Conservation (phyloP, 2,113 vertebrate genomes). For the Plotosus lineatus region DNA sequence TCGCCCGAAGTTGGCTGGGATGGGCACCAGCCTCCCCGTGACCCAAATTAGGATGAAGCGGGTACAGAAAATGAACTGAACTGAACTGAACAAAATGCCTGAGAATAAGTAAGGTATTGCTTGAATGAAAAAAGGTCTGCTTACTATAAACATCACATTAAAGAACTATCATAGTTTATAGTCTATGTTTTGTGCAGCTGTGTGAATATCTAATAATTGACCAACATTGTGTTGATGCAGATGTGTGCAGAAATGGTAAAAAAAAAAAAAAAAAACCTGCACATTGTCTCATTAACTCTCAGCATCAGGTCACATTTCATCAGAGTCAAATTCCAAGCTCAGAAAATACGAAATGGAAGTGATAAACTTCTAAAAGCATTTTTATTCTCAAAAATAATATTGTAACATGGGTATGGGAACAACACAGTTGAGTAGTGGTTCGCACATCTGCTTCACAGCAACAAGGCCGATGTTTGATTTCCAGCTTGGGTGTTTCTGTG, state of each 20-base stretch:
- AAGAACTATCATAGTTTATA: background rate
- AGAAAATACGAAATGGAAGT: conserved; percentile 6
- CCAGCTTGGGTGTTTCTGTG: too few relatives aligned
- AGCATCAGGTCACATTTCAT: too few relatives aligned
- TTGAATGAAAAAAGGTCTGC: background rate
- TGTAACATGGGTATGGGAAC: too few relatives aligned
- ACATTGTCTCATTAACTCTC: background rate
- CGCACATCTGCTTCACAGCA: too few relatives aligned
- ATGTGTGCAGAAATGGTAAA: background rate
- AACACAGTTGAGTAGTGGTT: too few relatives aligned
- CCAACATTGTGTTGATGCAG: background rate
- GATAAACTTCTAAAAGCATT: background rate
- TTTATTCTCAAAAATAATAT: background rate
- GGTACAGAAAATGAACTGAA: too few relatives aligned
- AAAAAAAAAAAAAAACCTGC: background rate
- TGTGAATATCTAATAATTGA: background rate
- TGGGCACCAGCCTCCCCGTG: too few relatives aligned
- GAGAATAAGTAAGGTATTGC: background rate
- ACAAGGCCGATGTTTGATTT: too few relatives aligned
- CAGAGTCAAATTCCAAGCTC: conserved; percentile 27
- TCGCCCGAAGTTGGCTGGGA: too few relatives aligned
- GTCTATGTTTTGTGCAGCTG: background rate
- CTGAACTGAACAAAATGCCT: too few relatives aligned
- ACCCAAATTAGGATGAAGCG: too few relatives aligned
- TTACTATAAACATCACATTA: background rate